Conservation (phyloP, 2,113 vertebrate species). For the Campylorhamphus procurvoides region DNA sequence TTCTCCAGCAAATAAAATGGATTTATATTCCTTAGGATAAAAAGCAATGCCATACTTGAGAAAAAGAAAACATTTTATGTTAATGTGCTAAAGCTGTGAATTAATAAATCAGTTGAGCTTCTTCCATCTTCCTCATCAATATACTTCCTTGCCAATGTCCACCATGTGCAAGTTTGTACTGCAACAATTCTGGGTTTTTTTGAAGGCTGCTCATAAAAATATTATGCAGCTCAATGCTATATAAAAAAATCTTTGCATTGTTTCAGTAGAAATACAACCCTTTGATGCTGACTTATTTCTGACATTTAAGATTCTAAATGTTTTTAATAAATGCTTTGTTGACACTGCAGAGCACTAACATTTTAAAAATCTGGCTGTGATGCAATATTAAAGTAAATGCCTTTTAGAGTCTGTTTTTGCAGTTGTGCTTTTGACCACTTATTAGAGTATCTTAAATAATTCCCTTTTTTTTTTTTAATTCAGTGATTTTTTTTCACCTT, state of each 20-base stretch:
- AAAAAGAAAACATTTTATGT: not conserved
- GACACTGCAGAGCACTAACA: not conserved
- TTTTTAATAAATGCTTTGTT: not conserved
- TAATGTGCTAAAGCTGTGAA: not conserved
- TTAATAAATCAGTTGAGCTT: not conserved
- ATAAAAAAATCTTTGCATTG: not conserved
- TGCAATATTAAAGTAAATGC: not conserved
- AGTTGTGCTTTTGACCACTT: not conserved
- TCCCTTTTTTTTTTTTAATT: not conserved
- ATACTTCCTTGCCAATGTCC: not conserved
- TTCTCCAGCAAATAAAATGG: not conserved
- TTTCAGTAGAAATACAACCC: not conserved
- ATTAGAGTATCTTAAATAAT: not conserved
- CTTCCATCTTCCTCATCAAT: not conserved
- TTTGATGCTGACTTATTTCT: not conserved
- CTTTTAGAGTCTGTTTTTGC: not conserved
- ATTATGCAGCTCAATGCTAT: not conserved
- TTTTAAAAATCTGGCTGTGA: not conserved
- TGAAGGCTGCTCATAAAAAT: not conserved
- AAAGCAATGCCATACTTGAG: not conserved
- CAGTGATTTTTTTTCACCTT: not conserved
- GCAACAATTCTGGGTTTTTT: not conserved
- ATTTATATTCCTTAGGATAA: not conserved
- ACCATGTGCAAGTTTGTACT: not conserved
- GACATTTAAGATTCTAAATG: not conserved